These are phyloP conservation scores for Polyommatus iphigenia DNA, from an alignment of 2,888 invertebrate genomes.

Conservation along the genomic window DNA sequence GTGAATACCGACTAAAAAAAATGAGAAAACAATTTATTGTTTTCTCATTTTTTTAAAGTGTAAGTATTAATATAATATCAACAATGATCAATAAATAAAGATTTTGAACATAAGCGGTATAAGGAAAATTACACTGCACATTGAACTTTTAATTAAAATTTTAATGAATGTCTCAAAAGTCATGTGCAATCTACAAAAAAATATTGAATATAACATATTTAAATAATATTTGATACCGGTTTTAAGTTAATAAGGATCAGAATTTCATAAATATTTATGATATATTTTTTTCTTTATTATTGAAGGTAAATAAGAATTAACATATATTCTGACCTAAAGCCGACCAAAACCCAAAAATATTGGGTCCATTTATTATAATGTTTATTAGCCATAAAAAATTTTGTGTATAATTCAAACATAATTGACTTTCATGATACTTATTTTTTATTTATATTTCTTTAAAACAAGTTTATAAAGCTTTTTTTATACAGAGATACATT, in stretches of 20 bases:
- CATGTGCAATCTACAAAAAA: background rate
- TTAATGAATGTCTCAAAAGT: background rate
- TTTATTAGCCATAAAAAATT: slow-evolving; percentile 24
- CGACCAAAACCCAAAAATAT: slow-evolving; percentile 10
- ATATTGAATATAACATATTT: slow-evolving; percentile 36
- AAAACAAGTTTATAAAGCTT: background rate
- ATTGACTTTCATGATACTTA: background rate
- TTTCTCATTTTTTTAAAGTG: too few species aligned
- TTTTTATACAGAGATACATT: background rate
- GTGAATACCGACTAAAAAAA: too few species aligned
- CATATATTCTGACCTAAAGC: background rate
- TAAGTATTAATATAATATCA: background rate
- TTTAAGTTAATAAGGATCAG: slow-evolving; percentile 40
- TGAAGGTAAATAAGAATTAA: slow-evolving; percentile 9
- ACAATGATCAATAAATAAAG: background rate
- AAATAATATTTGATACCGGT: slow-evolving; percentile 37
- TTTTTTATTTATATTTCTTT: background rate
- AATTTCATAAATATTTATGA: slow-evolving; percentile 51
- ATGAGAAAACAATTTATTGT: too few species aligned
- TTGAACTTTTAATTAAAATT: background rate
- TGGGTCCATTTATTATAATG: background rate
- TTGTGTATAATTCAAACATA: background rate
- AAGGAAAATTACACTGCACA: background rate
- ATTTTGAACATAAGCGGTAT: background rate
- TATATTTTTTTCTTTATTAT: slow-evolving; percentile 24